Conservation (phyloP, 2,888 invertebrate species). For the Tenthredo mesomela region DNA sequence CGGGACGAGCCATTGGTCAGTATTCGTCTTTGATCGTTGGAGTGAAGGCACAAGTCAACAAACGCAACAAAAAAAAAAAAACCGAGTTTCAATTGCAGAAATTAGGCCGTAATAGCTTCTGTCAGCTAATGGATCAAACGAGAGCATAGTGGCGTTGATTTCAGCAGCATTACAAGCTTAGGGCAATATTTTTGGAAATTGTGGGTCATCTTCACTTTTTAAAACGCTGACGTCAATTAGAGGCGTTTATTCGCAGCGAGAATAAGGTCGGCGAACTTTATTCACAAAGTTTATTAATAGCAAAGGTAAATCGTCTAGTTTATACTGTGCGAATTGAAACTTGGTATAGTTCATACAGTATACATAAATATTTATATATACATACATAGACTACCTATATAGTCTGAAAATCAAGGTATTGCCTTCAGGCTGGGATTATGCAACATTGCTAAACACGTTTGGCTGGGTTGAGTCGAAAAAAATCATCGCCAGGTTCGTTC, state of each 20-base stretch:
- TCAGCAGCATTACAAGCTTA: background rate
- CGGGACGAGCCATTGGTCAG: background rate
- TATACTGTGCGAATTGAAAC: background rate
- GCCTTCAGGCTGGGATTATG: background rate
- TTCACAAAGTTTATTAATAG: slow-evolving; percentile 5
- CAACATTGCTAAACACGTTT: slow-evolving; percentile 9
- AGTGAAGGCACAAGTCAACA: background rate
- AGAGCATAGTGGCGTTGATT: background rate
- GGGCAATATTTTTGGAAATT: background rate
- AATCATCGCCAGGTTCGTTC: background rate
- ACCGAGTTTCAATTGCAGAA: background rate
- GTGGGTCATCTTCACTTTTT: background rate
- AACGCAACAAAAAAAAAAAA: background rate
- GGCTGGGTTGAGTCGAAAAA: background rate
- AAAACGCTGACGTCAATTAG: background rate
- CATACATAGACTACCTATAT: background rate
- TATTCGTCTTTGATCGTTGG: background rate
- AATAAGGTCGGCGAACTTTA: slow-evolving; percentile 16
- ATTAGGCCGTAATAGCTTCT: background rate
- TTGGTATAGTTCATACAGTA: background rate
- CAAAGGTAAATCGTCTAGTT: slow-evolving; percentile 16
- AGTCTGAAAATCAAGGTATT: background rate
- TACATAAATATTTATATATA: background rate
- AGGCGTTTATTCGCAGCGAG: background rate
- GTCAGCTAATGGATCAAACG: background rate